phyloP scores from a whole-genome alignment of 2,888 invertebrate genomes.

The Mythimna lalbum region DNA sequence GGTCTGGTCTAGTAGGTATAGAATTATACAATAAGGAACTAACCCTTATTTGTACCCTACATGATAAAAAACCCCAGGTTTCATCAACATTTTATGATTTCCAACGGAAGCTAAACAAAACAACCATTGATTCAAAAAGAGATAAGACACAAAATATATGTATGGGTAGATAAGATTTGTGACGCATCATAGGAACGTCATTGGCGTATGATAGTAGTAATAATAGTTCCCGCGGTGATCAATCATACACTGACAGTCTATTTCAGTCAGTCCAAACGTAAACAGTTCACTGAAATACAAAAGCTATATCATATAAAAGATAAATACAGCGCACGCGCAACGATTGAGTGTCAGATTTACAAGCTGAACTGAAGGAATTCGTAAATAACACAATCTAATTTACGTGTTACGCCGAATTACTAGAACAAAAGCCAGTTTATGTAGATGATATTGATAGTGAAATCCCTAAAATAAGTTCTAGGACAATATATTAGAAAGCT shows the following conservation, averaged over 20 bases:
- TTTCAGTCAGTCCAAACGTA: slow-evolving; percentile 42
- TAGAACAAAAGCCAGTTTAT: slow-evolving; percentile 25
- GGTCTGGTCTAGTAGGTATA: neutral
- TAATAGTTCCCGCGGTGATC: slow-evolving; percentile 36
- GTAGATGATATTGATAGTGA: slow-evolving; percentile 15
- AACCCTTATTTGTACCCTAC: neutral
- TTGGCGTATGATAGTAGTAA: slow-evolving; percentile 13
- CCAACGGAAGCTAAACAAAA: too few relatives aligned
- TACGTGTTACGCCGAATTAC: slow-evolving; percentile 16
- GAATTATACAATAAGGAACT: neutral
- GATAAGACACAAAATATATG: too few relatives aligned
- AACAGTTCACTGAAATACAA: slow-evolving; percentile 44
- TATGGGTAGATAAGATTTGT: slow-evolving; percentile 22
- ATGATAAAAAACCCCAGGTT: neutral
- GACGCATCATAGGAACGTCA: slow-evolving; percentile 17
- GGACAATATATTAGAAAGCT: slow-evolving; percentile 32
- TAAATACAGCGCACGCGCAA: slow-evolving; percentile 42
- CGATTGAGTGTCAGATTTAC: slow-evolving; percentile 48
- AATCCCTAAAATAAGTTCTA: slow-evolving; percentile 46
- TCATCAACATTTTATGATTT: neutral
- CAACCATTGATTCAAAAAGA: neutral
- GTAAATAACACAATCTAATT: slow-evolving; percentile 4
- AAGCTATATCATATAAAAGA: slow-evolving; percentile 51
- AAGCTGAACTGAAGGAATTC: slow-evolving; percentile 23
- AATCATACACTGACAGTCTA: slow-evolving; percentile 53